Evolutionary conservation across 2,888 invertebrate genomes (phyloP), one percentile per base, ranked within the genome.

Genomic region (Sepiola atlantica): DNA sequence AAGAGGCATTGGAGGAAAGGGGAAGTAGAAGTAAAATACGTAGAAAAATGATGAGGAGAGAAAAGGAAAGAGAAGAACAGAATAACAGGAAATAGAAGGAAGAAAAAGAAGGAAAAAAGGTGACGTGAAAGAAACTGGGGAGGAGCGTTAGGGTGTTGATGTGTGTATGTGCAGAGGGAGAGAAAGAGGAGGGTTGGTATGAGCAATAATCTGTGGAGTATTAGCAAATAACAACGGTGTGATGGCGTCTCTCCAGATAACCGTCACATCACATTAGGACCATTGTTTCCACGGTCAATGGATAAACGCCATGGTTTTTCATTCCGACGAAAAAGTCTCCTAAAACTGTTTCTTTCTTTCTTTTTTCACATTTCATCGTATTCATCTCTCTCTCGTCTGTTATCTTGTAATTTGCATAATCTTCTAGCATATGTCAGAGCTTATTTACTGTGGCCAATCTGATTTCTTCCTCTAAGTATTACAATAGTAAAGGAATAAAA

Each of bases 231-330:
- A 45, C 45, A 45, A 77, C 77, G 77, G 77, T 77, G 77, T n/a
- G 77, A 77, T 77, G n/a, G 77, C 77, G 16, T n/a, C n/a, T 77
- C 77, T 77, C 77, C n/a, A 77, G 77, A 77, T 77, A 77, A n/a
- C 77, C n/a, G 77, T n/a, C 77, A 77, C 77, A 77, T 77, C 77
- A 77, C 77, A 77, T 77, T 77, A 77, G 77, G 77, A 16, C 16
- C 77, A 77, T 77, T 77, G 77, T 77, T 77, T 77, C 77, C 77
- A 77, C 77, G 77, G 77, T 77, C 77, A 77, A 32, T 77, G 77
- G 77, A 77, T n/a, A 77, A 77, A 32, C n/a, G 77, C 77, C n/a
- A 77, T n/a, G 16, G 77, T 77, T 77, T 77, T 77, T 77, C 32
- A 77, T n/a, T 77, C 14, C 77, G 12, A 45, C 45, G 45, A 45